phyloP scores from a whole-genome alignment of 2,113 vertebrate species.

The Paraplagusia blochii region DNA sequence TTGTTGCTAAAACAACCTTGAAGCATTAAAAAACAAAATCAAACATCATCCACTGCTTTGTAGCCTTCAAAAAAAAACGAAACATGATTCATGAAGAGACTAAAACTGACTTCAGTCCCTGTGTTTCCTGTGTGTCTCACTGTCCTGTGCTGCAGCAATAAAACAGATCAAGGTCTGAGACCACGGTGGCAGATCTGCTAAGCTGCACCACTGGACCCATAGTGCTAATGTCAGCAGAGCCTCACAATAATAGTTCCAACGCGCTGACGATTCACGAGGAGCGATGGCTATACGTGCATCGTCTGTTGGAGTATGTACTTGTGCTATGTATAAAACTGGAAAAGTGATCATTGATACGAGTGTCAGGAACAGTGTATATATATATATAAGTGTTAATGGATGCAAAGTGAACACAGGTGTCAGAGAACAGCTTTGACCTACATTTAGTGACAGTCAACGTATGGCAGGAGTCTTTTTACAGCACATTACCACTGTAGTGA shows the following conservation, averaged over 20 bases:
- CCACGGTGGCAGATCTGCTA: conserved; percentile 2
- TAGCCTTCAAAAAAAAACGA: neutral
- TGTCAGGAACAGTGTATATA: no score
- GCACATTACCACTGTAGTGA: neutral
- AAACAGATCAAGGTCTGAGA: conserved; percentile 7
- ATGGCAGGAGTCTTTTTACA: neutral
- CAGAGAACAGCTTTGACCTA: neutral
- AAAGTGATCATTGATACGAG: neutral
- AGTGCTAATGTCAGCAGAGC: neutral
- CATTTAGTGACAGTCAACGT: neutral
- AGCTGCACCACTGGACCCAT: neutral
- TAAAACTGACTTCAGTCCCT: conserved; percentile 30
- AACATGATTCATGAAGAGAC: conserved; percentile 47
- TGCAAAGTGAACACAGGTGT: no score
- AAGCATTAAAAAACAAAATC: no score
- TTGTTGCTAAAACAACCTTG: no score
- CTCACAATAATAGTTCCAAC: conserved; percentile 1
- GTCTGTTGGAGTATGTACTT: neutral
- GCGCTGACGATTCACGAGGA: neutral
- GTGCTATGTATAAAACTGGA: neutral
- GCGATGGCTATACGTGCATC: neutral
- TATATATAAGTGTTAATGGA: no score
- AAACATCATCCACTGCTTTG: no score
- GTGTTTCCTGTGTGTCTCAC: conserved; percentile 21
- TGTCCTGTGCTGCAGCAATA: conserved; percentile 14